Percentiles rank a stretch among this genome's conserved stretches.
Evolutionary conservation across 2,888 invertebrate species (phyloP).

Genomic region (Drosophila diplacantha): DNA sequence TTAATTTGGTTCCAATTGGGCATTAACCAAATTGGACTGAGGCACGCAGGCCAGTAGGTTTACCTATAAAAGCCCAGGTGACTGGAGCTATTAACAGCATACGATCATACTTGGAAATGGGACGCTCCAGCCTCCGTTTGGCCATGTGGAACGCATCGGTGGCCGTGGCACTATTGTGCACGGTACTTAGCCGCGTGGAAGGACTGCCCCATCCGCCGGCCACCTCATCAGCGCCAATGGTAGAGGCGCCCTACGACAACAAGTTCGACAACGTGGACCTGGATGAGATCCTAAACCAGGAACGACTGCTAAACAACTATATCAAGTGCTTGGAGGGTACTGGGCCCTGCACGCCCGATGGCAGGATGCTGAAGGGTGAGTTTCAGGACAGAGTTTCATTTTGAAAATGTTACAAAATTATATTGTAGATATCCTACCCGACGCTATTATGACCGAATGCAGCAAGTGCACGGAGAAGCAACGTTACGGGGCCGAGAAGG

Average conservation of each 20-base stretch:
- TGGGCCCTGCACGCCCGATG: conserved; percentile 84
- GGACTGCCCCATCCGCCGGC: conserved; percentile 59
- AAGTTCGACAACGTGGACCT: conserved; percentile 85
- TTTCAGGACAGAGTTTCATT: background rate
- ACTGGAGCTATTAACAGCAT: background rate
- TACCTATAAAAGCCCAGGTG: conserved; percentile 20
- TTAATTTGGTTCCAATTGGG: conserved; percentile 34
- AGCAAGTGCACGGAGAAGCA: conserved; percentile 83
- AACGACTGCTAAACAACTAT: conserved; percentile 82
- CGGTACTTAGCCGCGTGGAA: background rate
- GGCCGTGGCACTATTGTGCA: conserved; percentile 15
- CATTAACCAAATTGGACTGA: conserved; percentile 16
- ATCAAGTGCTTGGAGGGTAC: conserved; percentile 82
- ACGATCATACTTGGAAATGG: conserved; percentile 18
- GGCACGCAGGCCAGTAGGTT: conserved; percentile 18
- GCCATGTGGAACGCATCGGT: conserved; percentile 3
- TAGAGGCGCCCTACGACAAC: conserved; percentile 78
- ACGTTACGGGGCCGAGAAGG: conserved; percentile 81
- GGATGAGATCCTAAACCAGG: conserved; percentile 82
- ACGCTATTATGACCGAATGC: conserved; percentile 84
- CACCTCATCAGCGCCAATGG: conserved; percentile 46
- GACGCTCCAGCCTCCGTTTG: conserved; percentile 4
- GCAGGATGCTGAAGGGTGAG: conserved; percentile 84
- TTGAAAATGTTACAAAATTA: background rate
- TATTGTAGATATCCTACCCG: conserved; percentile 82